Conservation (phyloP, 2,113 vertebrate genomes). For the Piaya cayana region DNA sequence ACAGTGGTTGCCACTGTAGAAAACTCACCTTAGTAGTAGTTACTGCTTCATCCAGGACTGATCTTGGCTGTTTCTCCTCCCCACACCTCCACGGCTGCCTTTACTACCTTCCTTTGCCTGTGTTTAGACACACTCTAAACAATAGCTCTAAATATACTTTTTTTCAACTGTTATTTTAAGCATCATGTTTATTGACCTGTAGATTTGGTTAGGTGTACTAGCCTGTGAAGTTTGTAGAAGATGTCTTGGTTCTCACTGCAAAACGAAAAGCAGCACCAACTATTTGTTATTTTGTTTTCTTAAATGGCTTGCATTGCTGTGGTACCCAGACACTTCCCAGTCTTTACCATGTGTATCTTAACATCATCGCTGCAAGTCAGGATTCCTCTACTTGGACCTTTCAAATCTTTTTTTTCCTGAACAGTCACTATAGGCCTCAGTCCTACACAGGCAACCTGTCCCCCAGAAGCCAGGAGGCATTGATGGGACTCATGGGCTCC, state of each 20-base stretch:
- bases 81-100: not conserved
- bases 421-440: not conserved
- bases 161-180: not conserved
- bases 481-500: not conserved
- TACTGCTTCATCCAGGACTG: not conserved
- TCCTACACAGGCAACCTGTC: not conserved
- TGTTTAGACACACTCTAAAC: not conserved
- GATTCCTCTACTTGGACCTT: not conserved
- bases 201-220: not conserved
- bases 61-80: not conserved
- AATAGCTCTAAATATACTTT: not conserved
- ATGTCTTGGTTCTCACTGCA: not conserved
- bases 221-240: not conserved
- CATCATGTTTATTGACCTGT: not conserved
- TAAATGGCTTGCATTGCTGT: not conserved
- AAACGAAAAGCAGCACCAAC: not conserved
- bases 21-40: not conserved
- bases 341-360: not conserved
- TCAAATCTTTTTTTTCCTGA: not conserved
- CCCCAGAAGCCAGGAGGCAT: not conserved
- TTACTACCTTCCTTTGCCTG: not conserved
- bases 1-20: not conserved
- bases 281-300: not conserved
- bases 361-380: not conserved
- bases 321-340: not conserved